Evolutionary conservation across 1,140 invertebrate genomes (phyloP).

Genomic region (Cepaea nemoralis): DNA sequence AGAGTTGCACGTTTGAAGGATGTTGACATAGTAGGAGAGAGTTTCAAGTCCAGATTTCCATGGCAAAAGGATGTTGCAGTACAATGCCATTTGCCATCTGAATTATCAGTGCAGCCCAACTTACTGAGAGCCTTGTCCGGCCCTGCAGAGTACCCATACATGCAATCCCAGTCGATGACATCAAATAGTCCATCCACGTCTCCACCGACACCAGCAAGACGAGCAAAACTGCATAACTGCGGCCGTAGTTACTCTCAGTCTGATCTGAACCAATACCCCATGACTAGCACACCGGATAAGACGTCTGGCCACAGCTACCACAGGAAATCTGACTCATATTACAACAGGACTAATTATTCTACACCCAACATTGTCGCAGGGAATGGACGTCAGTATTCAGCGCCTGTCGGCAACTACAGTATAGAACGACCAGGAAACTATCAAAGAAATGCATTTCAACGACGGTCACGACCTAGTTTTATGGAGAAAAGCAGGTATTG

Average conservation of each 20-base stretch:
- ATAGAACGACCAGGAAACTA: no score
- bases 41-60: conserved; percentile 65
- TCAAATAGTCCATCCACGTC: conserved; percentile 27
- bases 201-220: not conserved
- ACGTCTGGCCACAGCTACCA: no score
- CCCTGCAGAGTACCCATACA: conserved; percentile 23
- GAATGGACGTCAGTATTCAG: no score
- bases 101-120: not conserved
- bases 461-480: conserved; percentile 38
- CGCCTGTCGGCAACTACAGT: no score
- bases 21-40: conserved; percentile 67
- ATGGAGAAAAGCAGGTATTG: no score
- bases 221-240: not conserved
- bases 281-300: no score
- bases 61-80: conserved; percentile 70
- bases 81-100: conserved; percentile 59
- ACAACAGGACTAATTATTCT: no score
- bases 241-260: conserved; percentile 7
- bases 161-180: conserved; percentile 4
- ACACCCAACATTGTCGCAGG: no score
- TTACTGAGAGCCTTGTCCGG: conserved; percentile 24
- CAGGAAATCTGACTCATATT: no score
- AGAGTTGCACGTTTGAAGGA: conserved; percentile 31
- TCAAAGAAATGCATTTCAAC: conserved; percentile 29
- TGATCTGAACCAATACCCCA: conserved; percentile 13